These are phyloP conservation scores for Marasmarcha lunaedactyla DNA, from an alignment of 2,888 invertebrate genomes.

Conservation along the genomic window DNA sequence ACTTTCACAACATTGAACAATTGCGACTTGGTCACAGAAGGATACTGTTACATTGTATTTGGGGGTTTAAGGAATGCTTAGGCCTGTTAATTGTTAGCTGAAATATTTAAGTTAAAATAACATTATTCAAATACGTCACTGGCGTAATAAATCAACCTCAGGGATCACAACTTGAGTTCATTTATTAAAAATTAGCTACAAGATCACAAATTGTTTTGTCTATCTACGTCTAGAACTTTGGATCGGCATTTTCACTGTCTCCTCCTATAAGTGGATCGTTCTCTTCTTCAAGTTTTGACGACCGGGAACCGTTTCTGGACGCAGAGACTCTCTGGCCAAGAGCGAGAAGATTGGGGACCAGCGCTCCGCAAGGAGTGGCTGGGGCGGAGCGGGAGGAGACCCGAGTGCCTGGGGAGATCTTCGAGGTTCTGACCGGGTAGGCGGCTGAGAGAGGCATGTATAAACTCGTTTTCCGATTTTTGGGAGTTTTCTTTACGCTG, in stretches of 20 bases:
- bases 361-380: conserved; percentile 80
- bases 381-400: conserved; percentile 84
- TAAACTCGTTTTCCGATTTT: conserved; percentile 73
- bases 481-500: conserved; percentile 33
- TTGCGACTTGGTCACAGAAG: conserved; percentile 21
- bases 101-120: too few species aligned
- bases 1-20: conserved; percentile 50
- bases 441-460: conserved; percentile 74
- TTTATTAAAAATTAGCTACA: not conserved
- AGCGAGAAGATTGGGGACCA: conserved; percentile 74
- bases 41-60: conserved; percentile 5
- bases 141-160: not conserved
- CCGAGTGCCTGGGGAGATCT: conserved; percentile 57
- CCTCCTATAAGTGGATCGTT: conserved; percentile 66
- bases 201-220: not conserved
- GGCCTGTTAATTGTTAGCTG: not conserved
- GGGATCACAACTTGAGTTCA: conserved; percentile 2
- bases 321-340: conserved; percentile 67
- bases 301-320: conserved; percentile 57
- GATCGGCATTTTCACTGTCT: conserved; percentile 34
- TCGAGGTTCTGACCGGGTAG: conserved; percentile 36
- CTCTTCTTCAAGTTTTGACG: conserved; percentile 64
- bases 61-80: conserved; percentile 1
- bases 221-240: not conserved
- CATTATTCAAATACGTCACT: too few species aligned